Conservation (phyloP, 1,140 invertebrate genomes). For the Neodiprion virginianus region DNA sequence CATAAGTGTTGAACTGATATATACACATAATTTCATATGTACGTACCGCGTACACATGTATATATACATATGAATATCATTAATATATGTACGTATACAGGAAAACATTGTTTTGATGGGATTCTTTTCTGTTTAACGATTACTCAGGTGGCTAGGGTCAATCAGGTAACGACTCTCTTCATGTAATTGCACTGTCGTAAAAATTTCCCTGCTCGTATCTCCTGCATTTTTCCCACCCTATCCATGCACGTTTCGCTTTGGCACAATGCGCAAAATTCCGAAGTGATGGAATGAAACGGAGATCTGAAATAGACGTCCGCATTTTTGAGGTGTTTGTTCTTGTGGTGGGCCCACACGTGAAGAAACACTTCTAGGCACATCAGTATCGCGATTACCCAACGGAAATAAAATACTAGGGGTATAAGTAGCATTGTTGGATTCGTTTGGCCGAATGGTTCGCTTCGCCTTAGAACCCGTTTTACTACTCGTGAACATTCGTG, state of each 20-base stretch:
- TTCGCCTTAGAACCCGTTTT: slow-evolving; percentile 39
- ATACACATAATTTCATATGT: no score
- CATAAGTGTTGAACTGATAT: no score
- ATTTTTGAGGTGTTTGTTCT: slow-evolving; percentile 61
- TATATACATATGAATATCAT: no score
- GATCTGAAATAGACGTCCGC: slow-evolving; percentile 64
- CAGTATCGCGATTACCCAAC: slow-evolving; percentile 46
- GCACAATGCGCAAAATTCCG: slow-evolving; percentile 67
- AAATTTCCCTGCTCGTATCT: slow-evolving; percentile 52
- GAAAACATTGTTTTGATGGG: no score
- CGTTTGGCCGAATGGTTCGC: slow-evolving; percentile 47
- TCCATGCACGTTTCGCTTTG: slow-evolving; percentile 59
- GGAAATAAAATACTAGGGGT: slow-evolving; percentile 48
- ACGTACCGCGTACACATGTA: no score
- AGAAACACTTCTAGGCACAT: slow-evolving; percentile 51
- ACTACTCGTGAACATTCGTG: slow-evolving; percentile 21
- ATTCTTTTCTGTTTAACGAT: no score
- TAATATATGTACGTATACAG: no score
- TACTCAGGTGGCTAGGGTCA: no score
- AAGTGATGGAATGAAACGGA: slow-evolving; percentile 63
- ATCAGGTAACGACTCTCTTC: slow-evolving; percentile 52
- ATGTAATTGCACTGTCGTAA: slow-evolving; percentile 52
- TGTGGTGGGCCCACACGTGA: slow-evolving; percentile 65
- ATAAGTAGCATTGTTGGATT: slow-evolving; percentile 52
- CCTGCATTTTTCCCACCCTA: slow-evolving; percentile 58